A percentile compares a stretch with the other conserved stretches of the same genome.
Conservation (phyloP, 2,113 vertebrate species). For the Equus przewalskii region DNA sequence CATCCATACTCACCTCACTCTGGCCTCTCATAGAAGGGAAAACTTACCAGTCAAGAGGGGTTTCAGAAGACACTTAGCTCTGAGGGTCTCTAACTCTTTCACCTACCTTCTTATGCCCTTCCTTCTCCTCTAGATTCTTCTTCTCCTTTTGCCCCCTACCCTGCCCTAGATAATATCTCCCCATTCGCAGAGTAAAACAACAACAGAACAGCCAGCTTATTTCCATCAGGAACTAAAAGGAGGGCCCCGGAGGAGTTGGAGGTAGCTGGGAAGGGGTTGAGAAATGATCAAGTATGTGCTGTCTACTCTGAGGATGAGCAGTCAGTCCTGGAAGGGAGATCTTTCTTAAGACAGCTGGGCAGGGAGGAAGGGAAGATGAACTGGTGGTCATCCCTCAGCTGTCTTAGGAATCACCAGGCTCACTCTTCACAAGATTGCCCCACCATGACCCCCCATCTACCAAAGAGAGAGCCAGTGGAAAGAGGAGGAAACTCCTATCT, state of each 20-base stretch:
- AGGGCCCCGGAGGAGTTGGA: background rate
- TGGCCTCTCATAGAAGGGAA: background rate
- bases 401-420: background rate
- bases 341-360: background rate
- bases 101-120: background rate
- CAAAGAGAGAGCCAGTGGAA: background rate
- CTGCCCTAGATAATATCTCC: background rate
- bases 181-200: slow-evolving; percentile 4
- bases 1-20: background rate
- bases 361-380: background rate
- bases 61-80: background rate
- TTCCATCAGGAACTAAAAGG: background rate
- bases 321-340: background rate
- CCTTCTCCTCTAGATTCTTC: slow-evolving; percentile 13
- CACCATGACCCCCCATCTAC: background rate
- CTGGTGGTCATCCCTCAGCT: background rate
- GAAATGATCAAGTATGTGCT: background rate
- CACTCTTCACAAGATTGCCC: background rate
- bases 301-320: background rate
- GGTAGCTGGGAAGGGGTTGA: background rate
- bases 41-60: background rate
- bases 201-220: background rate
- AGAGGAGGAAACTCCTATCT: background rate
- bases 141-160: background rate
- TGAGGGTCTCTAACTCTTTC: background rate